Evolutionary conservation across 1,140 invertebrate species (phyloP), one percentile per base, ranked within the genome.

Genomic region (Neuroterus valhalla): DNA sequence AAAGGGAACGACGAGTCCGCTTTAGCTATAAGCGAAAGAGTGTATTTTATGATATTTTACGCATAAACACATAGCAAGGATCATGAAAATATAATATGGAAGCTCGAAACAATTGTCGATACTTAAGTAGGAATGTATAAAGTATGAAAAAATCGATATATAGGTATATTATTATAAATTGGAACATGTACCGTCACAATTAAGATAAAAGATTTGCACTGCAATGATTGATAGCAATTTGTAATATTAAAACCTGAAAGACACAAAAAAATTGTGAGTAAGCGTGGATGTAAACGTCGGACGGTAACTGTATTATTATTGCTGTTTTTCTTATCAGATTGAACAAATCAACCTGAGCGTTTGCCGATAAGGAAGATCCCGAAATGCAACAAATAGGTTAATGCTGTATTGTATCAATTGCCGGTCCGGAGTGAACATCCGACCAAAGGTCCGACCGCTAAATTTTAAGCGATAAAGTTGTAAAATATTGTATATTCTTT

Each of bases 21-120:
- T 77, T 80, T 82, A 80, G 68, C 66, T 69, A 82, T 80, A 77
- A 79, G 85, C 83, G 80, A 76, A 82, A 80, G 80, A 86, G 78
- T 86, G 84, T 88, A 88, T 88, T 88, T 88, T 88, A 88, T 86
- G 82, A 87, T 87, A 86, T 87, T 83, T 86, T 86, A 84, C 75
- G 77, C 78, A 78, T 85, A 78, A 77, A 66, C 72, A 55, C 75
- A 76, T 68, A 75, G 76, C 77, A 78, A 71, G 76, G 76, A 31
- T 74, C 66, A 76, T 67, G 52, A 76, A 76, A 50, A 45, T 31
- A 66, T 69, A 70, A 77, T 50, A 71, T 74, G 48, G 19, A 72
- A 71, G 70, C 69, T 43, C 26, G 0, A 62, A 62, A 69, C 68
- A 46, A 72, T 70, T 75, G 69, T 74, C 46, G 52, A 75, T 76